A percentile compares a stretch with the other conserved stretches of the same genome.
These are phyloP conservation scores for Vanessa atalanta DNA, from an alignment of 1,140 invertebrate species.

Conservation along the genomic window DNA sequence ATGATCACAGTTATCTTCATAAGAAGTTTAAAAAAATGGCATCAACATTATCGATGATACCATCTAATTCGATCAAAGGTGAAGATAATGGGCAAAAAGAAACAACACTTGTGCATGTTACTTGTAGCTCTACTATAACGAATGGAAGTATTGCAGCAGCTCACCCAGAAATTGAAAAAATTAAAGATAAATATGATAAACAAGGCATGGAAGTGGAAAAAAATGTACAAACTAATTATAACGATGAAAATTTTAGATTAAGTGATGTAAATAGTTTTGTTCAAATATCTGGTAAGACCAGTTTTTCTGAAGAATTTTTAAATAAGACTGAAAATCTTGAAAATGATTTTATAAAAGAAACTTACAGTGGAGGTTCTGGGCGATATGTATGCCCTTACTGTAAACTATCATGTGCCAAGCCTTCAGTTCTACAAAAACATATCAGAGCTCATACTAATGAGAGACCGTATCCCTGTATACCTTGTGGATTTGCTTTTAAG, in stretches of 20 bases:
- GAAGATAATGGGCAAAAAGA: slow-evolving; percentile 69
- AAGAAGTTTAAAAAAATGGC: slow-evolving; percentile 95
- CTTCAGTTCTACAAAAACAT: slow-evolving; percentile 96
- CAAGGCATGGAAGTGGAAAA: slow-evolving; percentile 61
- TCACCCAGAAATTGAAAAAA: slow-evolving; percentile 75
- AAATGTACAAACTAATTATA: slow-evolving; percentile 82
- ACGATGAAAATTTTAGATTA: slow-evolving; percentile 74
- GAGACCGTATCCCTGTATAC: slow-evolving; percentile 92
- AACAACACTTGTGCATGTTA: slow-evolving; percentile 51
- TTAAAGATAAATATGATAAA: slow-evolving; percentile 62
- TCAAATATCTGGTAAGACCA: slow-evolving; percentile 77
- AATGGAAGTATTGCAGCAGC: slow-evolving; percentile 76
- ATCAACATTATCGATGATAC: slow-evolving; percentile 81
- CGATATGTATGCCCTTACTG: slow-evolving; percentile 93
- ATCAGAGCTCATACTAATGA: slow-evolving; percentile 96
- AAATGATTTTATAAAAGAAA: slow-evolving; percentile 78
- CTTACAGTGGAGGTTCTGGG: slow-evolving; percentile 75
- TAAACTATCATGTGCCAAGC: slow-evolving; percentile 93
- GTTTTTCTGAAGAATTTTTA: slow-evolving; percentile 77
- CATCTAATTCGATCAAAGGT: slow-evolving; percentile 61
- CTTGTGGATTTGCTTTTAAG: slow-evolving; percentile 96
- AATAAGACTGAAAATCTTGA: slow-evolving; percentile 79
- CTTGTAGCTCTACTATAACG: slow-evolving; percentile 63
- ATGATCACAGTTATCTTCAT: slow-evolving; percentile 90
- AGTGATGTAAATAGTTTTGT: slow-evolving; percentile 78